Evolutionary conservation across 2,113 vertebrate species (phyloP).

Genomic region (Festucalex cinctus): DNA sequence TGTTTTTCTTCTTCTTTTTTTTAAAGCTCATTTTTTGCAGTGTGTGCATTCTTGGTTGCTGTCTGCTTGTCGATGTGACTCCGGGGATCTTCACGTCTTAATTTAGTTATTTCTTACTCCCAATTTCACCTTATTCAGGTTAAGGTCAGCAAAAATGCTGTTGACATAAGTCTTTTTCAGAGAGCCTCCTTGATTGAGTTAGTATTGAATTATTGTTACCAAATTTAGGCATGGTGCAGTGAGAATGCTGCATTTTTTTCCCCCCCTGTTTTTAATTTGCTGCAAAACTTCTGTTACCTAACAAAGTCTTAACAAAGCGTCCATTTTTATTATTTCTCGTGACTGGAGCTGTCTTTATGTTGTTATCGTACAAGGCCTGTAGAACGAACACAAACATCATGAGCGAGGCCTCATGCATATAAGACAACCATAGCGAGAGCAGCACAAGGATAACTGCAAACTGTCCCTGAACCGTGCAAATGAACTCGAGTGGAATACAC

Average conservation of each 20-base stretch:
- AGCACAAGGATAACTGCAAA: conserved; percentile 35
- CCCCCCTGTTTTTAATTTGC: too few species aligned
- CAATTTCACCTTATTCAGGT: not conserved
- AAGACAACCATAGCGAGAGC: conserved; percentile 29
- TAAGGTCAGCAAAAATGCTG: not conserved
- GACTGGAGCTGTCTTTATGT: not conserved
- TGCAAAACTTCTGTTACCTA: not conserved
- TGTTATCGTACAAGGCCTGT: conserved; percentile 13
- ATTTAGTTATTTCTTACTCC: not conserved
- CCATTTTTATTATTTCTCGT: not conserved
- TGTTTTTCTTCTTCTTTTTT: not conserved
- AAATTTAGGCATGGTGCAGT: not conserved
- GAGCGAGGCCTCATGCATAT: conserved; percentile 22
- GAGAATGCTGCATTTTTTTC: not conserved
- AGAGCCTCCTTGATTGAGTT: not conserved
- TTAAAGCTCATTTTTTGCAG: not conserved
- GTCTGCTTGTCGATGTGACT: not conserved
- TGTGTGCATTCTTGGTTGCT: not conserved
- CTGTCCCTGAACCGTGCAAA: conserved; percentile 41
- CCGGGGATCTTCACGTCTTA: not conserved
- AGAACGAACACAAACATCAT: conserved; percentile 16
- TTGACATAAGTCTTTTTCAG: not conserved
- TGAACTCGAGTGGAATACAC: conserved; percentile 36
- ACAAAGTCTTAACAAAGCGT: not conserved
- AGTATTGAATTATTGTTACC: not conserved